A percentile compares a stretch with the other conserved stretches of the same genome.
Conservation (phyloP, 2,888 invertebrate species). For the Acleris holmiana region DNA sequence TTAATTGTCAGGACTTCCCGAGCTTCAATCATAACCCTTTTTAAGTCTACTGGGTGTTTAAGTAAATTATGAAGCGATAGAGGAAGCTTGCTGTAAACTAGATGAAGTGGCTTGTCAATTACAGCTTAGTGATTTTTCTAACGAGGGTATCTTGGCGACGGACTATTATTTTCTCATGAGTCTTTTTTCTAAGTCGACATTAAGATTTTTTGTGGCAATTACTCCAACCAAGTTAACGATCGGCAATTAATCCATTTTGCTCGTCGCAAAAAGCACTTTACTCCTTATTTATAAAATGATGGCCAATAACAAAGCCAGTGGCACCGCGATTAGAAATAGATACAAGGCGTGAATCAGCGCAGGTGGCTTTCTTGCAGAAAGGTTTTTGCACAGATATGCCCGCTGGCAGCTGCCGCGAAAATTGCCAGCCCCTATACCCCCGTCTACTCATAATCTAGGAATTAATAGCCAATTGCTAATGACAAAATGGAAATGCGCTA, state of each 20-base stretch:
- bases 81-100: constrained; percentile 11
- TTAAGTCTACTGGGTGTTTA: constrained; percentile 11
- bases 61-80: constrained; percentile 11
- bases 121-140: no score
- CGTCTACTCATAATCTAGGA: constrained; percentile 75
- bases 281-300: constrained; percentile 34
- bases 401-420: constrained; percentile 72
- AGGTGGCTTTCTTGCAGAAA: constrained; percentile 76
- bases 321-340: constrained; percentile 36
- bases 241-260: neutral
- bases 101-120: constrained; percentile 11
- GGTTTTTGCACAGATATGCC: constrained; percentile 78
- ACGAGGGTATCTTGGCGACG: no score
- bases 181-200: no score
- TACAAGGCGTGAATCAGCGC: constrained; percentile 57
- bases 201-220: neutral
- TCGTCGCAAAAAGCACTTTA: constrained; percentile 12
- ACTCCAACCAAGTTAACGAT: neutral
- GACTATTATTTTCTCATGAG: no score
- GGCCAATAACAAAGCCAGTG: constrained; percentile 16
- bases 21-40: constrained; percentile 17
- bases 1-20: constrained; percentile 29
- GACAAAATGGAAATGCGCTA: constrained; percentile 77
- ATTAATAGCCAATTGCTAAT: constrained; percentile 81
- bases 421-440: constrained; percentile 79